Conservation (phyloP, 2,888 invertebrate species). For the Alcis repandata region DNA sequence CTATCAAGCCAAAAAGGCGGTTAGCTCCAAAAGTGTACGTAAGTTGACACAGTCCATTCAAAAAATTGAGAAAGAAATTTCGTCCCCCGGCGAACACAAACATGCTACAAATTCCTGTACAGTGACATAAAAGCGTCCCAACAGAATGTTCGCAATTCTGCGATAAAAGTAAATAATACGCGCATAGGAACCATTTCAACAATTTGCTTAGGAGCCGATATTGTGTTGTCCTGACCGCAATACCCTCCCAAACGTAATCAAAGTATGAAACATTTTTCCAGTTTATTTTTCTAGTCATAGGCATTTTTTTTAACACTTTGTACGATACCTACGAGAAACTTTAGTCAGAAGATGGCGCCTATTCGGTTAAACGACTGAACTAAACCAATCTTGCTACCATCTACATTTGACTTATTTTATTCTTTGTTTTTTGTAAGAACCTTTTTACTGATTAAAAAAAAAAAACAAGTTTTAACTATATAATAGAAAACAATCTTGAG, state of each 20-base stretch:
- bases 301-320: slow-evolving; percentile 3
- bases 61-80: slow-evolving; percentile 42
- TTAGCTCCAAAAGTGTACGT: slow-evolving; percentile 2
- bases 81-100: slow-evolving; percentile 46
- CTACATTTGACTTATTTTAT: too few species aligned
- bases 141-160: slow-evolving; percentile 59
- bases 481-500: slow-evolving; percentile 6
- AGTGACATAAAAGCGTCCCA: slow-evolving; percentile 58
- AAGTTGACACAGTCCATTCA: slow-evolving; percentile 17
- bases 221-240: slow-evolving; percentile 48
- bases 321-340: too few species aligned
- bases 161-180: slow-evolving; percentile 72
- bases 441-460: background rate
- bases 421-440: too few species aligned
- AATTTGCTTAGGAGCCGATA: slow-evolving; percentile 71
- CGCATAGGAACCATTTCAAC: slow-evolving; percentile 62
- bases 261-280: slow-evolving; percentile 25
- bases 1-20: slow-evolving; percentile 1
- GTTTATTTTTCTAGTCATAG: slow-evolving; percentile 2
- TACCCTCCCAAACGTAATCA: slow-evolving; percentile 24
- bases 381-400: too few species aligned
- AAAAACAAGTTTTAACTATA: too few species aligned
- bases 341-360: too few species aligned
- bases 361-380: too few species aligned
- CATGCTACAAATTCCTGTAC: slow-evolving; percentile 56